A percentile compares a stretch with the other conserved stretches of the same genome.
Conservation (phyloP, 2,113 vertebrate genomes). For the Chlorodrepanis virens region DNA sequence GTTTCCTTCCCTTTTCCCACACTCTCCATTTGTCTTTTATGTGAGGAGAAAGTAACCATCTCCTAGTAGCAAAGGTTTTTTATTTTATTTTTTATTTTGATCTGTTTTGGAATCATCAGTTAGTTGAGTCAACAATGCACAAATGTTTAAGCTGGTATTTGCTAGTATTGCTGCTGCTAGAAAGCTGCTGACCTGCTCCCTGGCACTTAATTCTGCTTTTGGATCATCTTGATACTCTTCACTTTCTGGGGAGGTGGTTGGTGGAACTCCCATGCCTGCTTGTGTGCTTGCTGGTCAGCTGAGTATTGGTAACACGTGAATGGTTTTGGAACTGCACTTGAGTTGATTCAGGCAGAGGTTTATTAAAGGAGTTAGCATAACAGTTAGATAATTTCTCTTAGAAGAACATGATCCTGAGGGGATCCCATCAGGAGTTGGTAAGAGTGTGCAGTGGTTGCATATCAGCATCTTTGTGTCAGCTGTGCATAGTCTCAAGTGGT, state of each 20-base stretch:
- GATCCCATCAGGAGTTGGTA: background rate
- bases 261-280: background rate
- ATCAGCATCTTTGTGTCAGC: rapidly evolving
- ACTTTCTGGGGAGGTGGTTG: background rate
- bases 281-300: background rate
- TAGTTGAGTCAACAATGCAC: background rate
- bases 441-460: background rate
- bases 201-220: background rate
- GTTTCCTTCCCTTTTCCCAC: background rate
- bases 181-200: background rate
- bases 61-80: background rate
- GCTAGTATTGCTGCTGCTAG: background rate
- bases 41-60: background rate
- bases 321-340: background rate
- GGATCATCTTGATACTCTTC: background rate
- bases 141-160: background rate
- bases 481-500: background rate
- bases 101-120: background rate
- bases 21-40: background rate
- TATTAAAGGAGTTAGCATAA: background rate
- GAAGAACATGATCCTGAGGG: background rate
- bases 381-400: background rate
- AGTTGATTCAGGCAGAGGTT: background rate
- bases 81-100: background rate
- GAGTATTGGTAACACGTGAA: background rate